phyloP scores from a whole-genome alignment of 2,797 vertebrate species.

The Thripadectes ignobilis region DNA sequence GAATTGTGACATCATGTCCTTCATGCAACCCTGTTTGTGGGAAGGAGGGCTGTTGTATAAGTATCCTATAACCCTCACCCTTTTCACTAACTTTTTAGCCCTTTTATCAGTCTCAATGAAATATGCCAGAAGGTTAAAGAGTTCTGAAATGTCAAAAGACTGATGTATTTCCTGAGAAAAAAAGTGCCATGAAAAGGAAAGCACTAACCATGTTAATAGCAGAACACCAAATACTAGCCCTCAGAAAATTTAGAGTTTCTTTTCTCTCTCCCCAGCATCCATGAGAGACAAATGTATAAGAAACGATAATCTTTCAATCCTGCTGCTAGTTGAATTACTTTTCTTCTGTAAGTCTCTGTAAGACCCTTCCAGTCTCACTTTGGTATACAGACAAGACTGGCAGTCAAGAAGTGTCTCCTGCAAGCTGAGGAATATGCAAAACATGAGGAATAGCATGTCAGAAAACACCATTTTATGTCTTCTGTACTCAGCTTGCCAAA shows the following conservation, averaged over 20 bases:
- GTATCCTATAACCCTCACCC: not conserved
- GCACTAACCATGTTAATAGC: not conserved
- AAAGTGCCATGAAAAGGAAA: not conserved
- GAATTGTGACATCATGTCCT: not conserved
- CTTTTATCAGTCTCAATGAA: not conserved
- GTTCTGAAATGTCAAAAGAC: not conserved
- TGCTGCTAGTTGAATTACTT: not conserved
- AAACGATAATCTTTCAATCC: not conserved
- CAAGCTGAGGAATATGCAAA: not conserved
- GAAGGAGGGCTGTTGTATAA: not conserved
- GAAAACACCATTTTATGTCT: not conserved
- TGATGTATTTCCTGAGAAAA: not conserved
- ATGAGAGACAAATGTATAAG: not conserved
- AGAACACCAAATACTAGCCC: not conserved
- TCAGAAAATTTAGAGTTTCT: not conserved
- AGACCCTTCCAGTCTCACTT: not conserved
- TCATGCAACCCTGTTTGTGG: not conserved
- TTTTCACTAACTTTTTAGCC: not conserved
- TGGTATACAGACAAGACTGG: not conserved
- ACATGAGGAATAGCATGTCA: not conserved
- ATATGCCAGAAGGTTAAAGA: not conserved
- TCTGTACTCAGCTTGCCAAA: not conserved
- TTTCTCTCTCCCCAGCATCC: not conserved
- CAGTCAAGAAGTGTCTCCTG: not conserved
- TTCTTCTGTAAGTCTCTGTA: not conserved